Evolutionary conservation across 2,888 invertebrate genomes (phyloP).

Genomic region (Caenorhabditis imperialis): DNA sequence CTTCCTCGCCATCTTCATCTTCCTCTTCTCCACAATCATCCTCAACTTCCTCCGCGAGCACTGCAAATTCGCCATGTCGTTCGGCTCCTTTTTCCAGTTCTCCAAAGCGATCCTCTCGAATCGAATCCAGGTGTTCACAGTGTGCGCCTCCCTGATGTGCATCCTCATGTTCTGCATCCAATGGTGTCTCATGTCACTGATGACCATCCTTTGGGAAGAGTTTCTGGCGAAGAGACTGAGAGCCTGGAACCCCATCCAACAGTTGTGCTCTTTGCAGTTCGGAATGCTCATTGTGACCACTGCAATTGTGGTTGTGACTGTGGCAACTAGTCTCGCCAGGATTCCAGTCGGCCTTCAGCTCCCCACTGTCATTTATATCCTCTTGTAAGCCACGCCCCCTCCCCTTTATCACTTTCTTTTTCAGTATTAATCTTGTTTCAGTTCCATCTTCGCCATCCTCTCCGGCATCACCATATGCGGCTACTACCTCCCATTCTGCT

Average conservation of each 20-base stretch:
- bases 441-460: slow-evolving; percentile 54
- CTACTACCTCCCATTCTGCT: slow-evolving; percentile 65
- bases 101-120: slow-evolving; percentile 47
- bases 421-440: slow-evolving; percentile 28
- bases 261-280: slow-evolving; percentile 56
- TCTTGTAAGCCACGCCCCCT: slow-evolving; percentile 50
- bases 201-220: slow-evolving; percentile 58
- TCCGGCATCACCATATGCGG: slow-evolving; percentile 61
- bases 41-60: slow-evolving; percentile 58
- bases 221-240: slow-evolving; percentile 43
- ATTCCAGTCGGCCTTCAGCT: slow-evolving; percentile 35
- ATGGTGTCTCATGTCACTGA: slow-evolving; percentile 51
- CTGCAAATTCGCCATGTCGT: slow-evolving; percentile 55
- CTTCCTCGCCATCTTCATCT: slow-evolving; percentile 56
- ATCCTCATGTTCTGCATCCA: slow-evolving; percentile 45
- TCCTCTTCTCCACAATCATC: slow-evolving; percentile 59
- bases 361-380: slow-evolving; percentile 43
- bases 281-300: slow-evolving; percentile 48
- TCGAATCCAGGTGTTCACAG: slow-evolving; percentile 41
- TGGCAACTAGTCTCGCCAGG: slow-evolving; percentile 29
- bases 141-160: slow-evolving; percentile 43
- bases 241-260: slow-evolving; percentile 49
- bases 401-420: not conserved
- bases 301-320: slow-evolving; percentile 22
- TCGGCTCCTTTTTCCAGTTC: slow-evolving; percentile 56